Evolutionary conservation across 2,797 vertebrate species (phyloP).

Genomic region (Typhlichthys eigenmanni): DNA sequence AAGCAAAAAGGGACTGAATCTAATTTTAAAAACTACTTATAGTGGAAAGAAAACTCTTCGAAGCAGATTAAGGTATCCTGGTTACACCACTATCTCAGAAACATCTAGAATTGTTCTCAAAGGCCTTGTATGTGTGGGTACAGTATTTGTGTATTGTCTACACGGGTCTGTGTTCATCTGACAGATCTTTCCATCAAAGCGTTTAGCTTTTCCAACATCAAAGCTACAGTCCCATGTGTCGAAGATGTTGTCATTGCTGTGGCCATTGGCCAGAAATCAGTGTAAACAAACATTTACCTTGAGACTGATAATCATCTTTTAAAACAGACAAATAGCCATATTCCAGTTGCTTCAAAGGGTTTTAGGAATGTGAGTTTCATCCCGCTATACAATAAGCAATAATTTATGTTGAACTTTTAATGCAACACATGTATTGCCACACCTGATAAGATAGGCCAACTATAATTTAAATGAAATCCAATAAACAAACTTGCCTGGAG

Average conservation of each 20-base stretch:
- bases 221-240: conserved; percentile 19
- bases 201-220: conserved; percentile 8
- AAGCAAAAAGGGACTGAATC: conserved; percentile 37
- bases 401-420: conserved; percentile 6
- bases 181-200: conserved; percentile 18
- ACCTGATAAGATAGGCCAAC: conserved; percentile 19
- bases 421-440: conserved; percentile 24
- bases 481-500: conserved; percentile 46
- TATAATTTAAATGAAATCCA: conserved; percentile 52
- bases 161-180: background rate
- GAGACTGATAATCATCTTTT: conserved; percentile 14
- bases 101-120: no score
- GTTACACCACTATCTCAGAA: conserved; percentile 9
- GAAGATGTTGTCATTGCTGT: conserved; percentile 10
- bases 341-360: conserved; percentile 1
- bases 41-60: conserved; percentile 39
- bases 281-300: conserved; percentile 25
- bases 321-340: background rate
- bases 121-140: background rate
- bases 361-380: background rate
- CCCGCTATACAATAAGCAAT: background rate
- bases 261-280: conserved; percentile 17
- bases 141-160: background rate
- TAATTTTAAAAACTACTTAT: conserved; percentile 41
- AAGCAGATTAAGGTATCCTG: conserved; percentile 38